These are phyloP conservation scores for Vulpes ferrilata DNA, from an alignment of 2,113 vertebrate genomes.

Conservation along the genomic window DNA sequence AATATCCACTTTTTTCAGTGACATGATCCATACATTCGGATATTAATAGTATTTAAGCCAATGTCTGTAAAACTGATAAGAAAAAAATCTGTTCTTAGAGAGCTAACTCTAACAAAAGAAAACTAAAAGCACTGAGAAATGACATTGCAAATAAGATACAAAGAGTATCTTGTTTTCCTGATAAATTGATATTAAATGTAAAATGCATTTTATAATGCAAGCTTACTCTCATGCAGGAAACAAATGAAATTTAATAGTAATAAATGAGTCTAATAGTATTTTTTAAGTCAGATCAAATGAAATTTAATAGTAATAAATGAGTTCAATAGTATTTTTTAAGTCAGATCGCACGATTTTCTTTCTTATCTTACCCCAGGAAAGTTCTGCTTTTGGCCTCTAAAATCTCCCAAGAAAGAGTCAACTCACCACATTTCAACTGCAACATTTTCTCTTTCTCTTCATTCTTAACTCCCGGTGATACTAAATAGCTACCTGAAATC, in stretches of 20 bases:
- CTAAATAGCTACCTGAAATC: not conserved
- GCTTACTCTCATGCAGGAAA: not conserved
- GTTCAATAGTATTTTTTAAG: not conserved
- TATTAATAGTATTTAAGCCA: not conserved
- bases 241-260: not conserved
- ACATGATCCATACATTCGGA: not conserved
- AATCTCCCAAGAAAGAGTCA: not conserved
- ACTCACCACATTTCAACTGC: not conserved
- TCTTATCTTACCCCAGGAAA: not conserved
- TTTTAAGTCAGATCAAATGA: not conserved
- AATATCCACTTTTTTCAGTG: not conserved
- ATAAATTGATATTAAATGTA: not conserved
- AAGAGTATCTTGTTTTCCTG: not conserved
- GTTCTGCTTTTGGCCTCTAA: not conserved
- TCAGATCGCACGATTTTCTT: not conserved
- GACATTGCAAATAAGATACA: not conserved
- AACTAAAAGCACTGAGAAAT: conserved; percentile 8
- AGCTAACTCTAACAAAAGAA: not conserved
- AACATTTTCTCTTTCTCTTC: not conserved
- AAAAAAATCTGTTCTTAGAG: not conserved
- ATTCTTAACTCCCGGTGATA: conserved; percentile 26
- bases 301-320: too few relatives aligned
- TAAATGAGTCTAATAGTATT: not conserved
- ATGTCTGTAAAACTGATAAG: not conserved
- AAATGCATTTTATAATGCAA: not conserved